Conservation (phyloP, 2,113 vertebrate genomes). For the Felis chaus region DNA sequence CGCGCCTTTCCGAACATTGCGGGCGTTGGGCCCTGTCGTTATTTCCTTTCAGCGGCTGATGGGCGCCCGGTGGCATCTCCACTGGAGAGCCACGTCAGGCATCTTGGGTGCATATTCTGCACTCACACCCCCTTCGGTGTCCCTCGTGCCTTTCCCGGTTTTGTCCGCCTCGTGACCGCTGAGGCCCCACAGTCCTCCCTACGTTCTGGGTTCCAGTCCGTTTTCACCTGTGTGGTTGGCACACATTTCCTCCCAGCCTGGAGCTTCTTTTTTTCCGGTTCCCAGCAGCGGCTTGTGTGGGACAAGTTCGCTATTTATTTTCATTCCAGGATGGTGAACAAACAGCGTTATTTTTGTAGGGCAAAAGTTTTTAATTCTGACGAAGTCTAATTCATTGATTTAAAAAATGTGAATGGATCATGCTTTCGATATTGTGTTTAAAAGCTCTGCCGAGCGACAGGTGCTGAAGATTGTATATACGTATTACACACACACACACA, state of each 20-base stretch:
- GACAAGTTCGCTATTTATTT: neutral
- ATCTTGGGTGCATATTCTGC: too few species aligned
- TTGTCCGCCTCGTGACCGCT: fast-evolving
- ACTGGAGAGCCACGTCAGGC: too few species aligned
- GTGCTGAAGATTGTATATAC: too few species aligned
- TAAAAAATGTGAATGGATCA: fast-evolving
- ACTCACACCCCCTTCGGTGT: fast-evolving
- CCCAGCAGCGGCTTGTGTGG: fast-evolving
- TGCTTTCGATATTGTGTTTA: neutral
- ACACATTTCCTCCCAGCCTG: fast-evolving
- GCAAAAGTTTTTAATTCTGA: neutral
- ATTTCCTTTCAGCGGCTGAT: neutral
- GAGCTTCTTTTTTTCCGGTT: neutral
- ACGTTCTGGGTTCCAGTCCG: fast-evolving
- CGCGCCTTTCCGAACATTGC: fast-evolving
- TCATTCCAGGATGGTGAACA: neutral
- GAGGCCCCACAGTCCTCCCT: fast-evolving
- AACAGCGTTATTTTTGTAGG: too few species aligned
- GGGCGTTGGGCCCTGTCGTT: fast-evolving
- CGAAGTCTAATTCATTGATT: neutral
- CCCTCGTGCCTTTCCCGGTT: fast-evolving
- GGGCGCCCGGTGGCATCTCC: neutral
- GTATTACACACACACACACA: too few species aligned
- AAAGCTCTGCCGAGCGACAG: neutral
- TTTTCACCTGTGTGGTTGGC: neutral